Evolutionary conservation across 2,113 vertebrate genomes (phyloP), one percentile per base, ranked within the genome.

Genomic region (Scortum barcoo): DNA sequence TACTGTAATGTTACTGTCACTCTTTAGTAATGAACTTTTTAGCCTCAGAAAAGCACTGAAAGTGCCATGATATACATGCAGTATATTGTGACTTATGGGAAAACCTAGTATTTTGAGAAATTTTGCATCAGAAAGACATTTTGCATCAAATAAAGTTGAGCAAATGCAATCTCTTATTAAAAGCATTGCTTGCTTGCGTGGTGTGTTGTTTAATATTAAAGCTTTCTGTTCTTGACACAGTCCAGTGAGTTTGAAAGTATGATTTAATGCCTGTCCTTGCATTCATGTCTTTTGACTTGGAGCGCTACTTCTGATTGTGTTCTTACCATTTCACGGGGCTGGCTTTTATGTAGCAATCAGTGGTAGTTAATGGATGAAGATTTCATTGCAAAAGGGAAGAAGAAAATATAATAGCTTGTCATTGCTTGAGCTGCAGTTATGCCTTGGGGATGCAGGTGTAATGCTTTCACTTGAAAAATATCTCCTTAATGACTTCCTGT

Each of bases 401-500:
- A 81, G 72, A n/a, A 24, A 60, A 26, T 46, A 24, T 24, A 48
- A 78, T 36, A 61, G 46, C 42, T 76, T 82, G 70, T 85, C 56
- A 11, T 20, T 80, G 57, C 38, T 48, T 36, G 5, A 78, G 71
- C 19, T 75, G 60, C 50, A 20, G 50, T 78, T 80, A 72, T 61
- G 93, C 94, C 93, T 93, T 56, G 77, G 94, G 92, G 93, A 94
- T 80, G 71, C 85, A 94, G 76, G 87, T 96, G 94, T 94, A 95
- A 96, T 94, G 93, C 95, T 86, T 92, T 93, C 19, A 87, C 91
- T 92, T 77, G 76, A 95, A 93, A 96, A 95, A 90, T 89, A 92
- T 94, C 92, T 94, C 94, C 89, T 86, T 82, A 78, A 85, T 95
- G 94, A 96, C 96, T 81, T 58, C 86, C 90, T 92, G 84, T 97